These are phyloP conservation scores for Trissonchulus latispiculum DNA, from an alignment of 2,888 invertebrate species.

Conservation along the genomic window DNA sequence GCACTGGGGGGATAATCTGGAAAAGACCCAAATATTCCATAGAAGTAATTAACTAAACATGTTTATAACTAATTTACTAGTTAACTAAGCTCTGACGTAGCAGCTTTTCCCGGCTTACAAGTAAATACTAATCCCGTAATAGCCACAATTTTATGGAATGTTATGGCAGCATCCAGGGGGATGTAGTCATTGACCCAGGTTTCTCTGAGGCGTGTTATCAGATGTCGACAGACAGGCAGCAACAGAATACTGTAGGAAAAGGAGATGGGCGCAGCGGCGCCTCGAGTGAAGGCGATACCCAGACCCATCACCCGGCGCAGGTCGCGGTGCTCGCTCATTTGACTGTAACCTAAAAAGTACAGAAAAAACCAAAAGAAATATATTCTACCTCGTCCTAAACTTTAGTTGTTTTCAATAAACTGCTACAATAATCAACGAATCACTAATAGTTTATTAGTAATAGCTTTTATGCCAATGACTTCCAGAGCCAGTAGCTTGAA, in stretches of 20 bases:
- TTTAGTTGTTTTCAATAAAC: too few relatives aligned
- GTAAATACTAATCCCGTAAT: constrained; percentile 88
- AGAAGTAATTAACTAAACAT: too few relatives aligned
- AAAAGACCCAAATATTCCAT: too few relatives aligned
- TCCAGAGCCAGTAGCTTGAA: too few relatives aligned
- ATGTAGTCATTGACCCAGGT: constrained; percentile 86
- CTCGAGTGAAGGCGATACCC: constrained; percentile 85
- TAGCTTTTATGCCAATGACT: too few relatives aligned
- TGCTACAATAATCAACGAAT: too few relatives aligned
- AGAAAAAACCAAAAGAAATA: too few relatives aligned
- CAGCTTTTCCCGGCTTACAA: constrained; percentile 38
- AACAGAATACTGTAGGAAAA: constrained; percentile 84
- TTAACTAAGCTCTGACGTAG: too few relatives aligned
- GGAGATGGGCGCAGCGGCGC: constrained; percentile 82
- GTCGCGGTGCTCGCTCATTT: constrained; percentile 90
- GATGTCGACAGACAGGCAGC: constrained; percentile 69
- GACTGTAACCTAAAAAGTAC: constrained; percentile 74
- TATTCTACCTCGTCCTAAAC: too few relatives aligned
- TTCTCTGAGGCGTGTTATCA: constrained; percentile 82
- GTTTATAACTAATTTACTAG: too few relatives aligned
- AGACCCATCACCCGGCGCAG: constrained; percentile 92
- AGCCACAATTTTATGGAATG: constrained; percentile 92
- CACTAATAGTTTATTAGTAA: too few relatives aligned
- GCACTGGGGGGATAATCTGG: too few relatives aligned
- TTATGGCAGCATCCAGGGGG: constrained; percentile 84